phyloP scores from a whole-genome alignment of 1,140 invertebrate species.

The Apis dorsata region DNA sequence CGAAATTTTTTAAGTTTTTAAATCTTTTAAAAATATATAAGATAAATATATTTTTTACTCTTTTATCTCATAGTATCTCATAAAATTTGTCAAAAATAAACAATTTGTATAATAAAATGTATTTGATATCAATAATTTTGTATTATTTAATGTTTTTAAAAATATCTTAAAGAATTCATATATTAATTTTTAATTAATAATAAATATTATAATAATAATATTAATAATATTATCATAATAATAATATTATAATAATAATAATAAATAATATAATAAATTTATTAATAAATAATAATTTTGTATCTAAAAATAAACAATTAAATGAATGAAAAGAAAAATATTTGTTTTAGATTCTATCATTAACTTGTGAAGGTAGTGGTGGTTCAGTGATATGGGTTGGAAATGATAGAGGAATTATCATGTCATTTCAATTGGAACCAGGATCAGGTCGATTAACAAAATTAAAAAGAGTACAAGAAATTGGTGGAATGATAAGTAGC shows the following conservation, averaged over 20 bases:
- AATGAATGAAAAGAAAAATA: not conserved
- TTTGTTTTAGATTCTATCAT: constrained; percentile 79
- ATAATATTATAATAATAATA: too few relatives aligned
- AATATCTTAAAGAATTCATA: too few relatives aligned
- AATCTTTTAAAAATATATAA: too few relatives aligned
- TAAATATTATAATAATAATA: too few relatives aligned
- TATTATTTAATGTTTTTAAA: too few relatives aligned
- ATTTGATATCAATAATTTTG: too few relatives aligned
- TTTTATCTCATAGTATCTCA: too few relatives aligned
- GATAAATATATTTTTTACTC: not conserved
- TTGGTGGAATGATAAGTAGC: constrained; percentile 86
- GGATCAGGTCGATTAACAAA: constrained; percentile 87
- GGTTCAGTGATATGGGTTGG: constrained; percentile 88
- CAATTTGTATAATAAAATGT: too few relatives aligned
- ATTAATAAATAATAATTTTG: not conserved
- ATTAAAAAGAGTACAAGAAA: constrained; percentile 83
- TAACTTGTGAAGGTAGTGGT: constrained; percentile 89
- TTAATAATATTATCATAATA: too few relatives aligned
- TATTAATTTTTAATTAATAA: too few relatives aligned
- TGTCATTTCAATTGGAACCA: constrained; percentile 81
- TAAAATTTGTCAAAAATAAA: too few relatives aligned
- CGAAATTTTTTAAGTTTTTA: not conserved
- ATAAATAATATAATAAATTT: too few relatives aligned
- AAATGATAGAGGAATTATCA: constrained; percentile 86
- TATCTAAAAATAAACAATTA: not conserved